Evolutionary conservation across 2,113 vertebrate species (phyloP), one percentile per base, ranked within the genome.

Genomic region (Eulemur macaco): DNA sequence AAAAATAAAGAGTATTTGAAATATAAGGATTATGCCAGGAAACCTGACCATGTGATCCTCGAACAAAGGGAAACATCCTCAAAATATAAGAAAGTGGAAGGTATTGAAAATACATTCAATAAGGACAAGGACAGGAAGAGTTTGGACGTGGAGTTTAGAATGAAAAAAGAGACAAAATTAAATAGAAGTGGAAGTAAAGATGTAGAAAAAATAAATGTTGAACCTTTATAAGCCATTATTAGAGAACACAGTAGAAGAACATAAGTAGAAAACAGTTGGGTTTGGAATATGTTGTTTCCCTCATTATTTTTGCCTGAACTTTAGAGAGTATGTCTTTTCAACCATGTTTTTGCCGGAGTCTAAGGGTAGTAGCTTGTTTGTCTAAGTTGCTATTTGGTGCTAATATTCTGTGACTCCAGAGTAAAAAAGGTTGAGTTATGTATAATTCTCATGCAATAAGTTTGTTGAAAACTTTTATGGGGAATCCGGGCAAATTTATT

Each of bases 1-100:
- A 50, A 29, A 64, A 73, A 76, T 81, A 74, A 85, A 74, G 34
- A 85, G 47, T 56, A 74, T 95, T 93, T 89, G 54, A 95, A 74
- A 52, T 66, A 8, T 39, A 54, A 71, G 42, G 20, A 23, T 86
- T 96, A 31, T 84, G 31, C 23, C 34, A 58, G n/a, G 63, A 80
- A 91, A 91, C 29, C 6, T 9, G 37, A 37, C 8, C 7, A 34
- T 39, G 56, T 90, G 66, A 56, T 83, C n/a, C 15, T 25, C 39
- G 91, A 73, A 91, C 31, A 37, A 77, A 92, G 39, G 20, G 42
- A 12, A 34, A 68, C 58, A 60, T 18, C 60, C 13, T 86, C 13
- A 87, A 95, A 73, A 27, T 37, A 3, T 31, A 93, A 83, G 47
- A 54, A 87, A 71, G 21, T 56, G 8, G 2, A 15, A 91, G 68